Percentiles rank a stretch among this genome's conserved stretches.
These are phyloP conservation scores for Melanargia galathea DNA, from an alignment of 2,888 invertebrate genomes.

Conservation along the genomic window DNA sequence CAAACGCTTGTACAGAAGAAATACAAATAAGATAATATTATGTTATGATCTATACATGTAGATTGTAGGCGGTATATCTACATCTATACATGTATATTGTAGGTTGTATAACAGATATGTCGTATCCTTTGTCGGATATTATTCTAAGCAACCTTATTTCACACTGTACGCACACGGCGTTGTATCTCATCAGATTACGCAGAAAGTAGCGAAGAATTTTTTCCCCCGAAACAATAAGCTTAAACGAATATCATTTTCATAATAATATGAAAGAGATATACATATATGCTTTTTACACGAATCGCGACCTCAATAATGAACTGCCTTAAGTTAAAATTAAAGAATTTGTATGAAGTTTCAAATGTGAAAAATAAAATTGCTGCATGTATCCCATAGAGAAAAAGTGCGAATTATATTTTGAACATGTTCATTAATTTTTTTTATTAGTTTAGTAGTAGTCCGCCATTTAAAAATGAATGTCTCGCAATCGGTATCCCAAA, in stretches of 20 bases:
- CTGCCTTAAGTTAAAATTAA: neutral
- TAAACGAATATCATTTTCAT: constrained; percentile 38
- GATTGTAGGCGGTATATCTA: too few relatives aligned
- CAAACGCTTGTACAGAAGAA: too few relatives aligned
- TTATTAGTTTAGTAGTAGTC: too few relatives aligned
- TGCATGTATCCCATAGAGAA: neutral
- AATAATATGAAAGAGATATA: constrained; percentile 25
- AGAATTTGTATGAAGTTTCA: neutral
- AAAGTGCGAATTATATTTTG: neutral
- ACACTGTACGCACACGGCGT: constrained; percentile 70
- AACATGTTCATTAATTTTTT: too few relatives aligned
- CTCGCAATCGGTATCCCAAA: too few relatives aligned
- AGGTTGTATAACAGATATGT: neutral
- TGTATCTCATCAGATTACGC: constrained; percentile 69
- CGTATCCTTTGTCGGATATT: constrained; percentile 35
- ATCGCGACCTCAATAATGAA: constrained; percentile 14
- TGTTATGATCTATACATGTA: neutral
- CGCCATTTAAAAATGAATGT: too few relatives aligned
- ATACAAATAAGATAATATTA: too few relatives aligned
- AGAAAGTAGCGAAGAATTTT: constrained; percentile 59
- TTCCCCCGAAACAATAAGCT: constrained; percentile 50
- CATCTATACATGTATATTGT: neutral
- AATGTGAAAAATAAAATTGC: too few relatives aligned
- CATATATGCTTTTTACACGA: constrained; percentile 23
- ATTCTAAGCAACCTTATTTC: constrained; percentile 71